Base-by-base conservation (phyloP, 1,140 invertebrate genomes). In the Zaprionus inermis region DNA sequence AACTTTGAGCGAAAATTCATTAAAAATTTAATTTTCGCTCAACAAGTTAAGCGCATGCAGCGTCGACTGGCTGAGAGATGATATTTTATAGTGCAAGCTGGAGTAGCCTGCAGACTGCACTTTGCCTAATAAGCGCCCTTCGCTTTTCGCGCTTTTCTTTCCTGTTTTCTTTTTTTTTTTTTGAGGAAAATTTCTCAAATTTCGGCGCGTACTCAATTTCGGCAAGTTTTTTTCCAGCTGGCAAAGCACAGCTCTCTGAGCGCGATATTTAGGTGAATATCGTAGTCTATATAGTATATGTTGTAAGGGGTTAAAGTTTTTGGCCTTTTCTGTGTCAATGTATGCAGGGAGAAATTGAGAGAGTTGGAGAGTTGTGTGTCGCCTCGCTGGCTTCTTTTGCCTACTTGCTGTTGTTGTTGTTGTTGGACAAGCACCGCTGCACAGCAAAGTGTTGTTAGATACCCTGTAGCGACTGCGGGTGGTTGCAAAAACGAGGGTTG, bases 1-100 rank as follows among this genome's bases (percentile, higher is more conserved):
- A 88, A 88, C 59, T 88, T 89, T 89, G 60, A 61, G 57, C 72
- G 59, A 69, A 82, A 88, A 84, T 88, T 75, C 77, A 89, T 88
- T 89, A 89, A 80, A 88, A 89, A 88, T 89, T 84, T 84, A 89
- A 88, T 88, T 88, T 89, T 72, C 68, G 80, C 80, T 88, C 80
- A 88, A 88, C 83, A 88, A 88, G 83, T 89, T 84, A 52, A 72
- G 81, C 78, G 82, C 68, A 85, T 72, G 78, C 64, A 75, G 51
- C 54, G 52, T 38, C 38, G 61, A 44, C 24, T 16, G n/a, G 36
- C 20, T 41, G 1, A 18, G 28, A 38, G 54, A 32, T 34, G 41
- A 71, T 65, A 64, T n/a, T n/a, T n/a, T 51, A 64, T 14, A 54
- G 36, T 5, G 18, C 2, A 56, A 34, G 16, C 49, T 41, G 11